Base-by-base conservation (phyloP, 2,888 invertebrate species). In the Pseudanteris insignis region DNA sequence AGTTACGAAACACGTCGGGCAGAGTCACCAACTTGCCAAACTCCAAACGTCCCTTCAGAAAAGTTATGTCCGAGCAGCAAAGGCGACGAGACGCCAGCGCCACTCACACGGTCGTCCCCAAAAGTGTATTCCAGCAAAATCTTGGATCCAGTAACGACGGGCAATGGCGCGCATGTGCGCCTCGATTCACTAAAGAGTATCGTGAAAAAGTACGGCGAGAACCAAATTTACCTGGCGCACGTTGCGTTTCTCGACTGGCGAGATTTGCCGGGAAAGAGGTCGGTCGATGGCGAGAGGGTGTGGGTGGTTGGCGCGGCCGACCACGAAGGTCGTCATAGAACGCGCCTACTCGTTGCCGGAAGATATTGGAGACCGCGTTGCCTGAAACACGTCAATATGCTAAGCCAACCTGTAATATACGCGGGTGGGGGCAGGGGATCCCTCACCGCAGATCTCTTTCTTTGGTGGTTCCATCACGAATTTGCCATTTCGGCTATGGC, bases 381-480 rank as follows among this genome's bases (percentile, higher is more conserved):
- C 69, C 68, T 82, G 13, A 71, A 75, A 34, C 72, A 76, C 28
- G 82, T 83, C 33, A 82, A 83, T 70, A 82, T 82, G 82, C 63
- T 82, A 8, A 82, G 79, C 37, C 83, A 83, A 59, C 82, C 83
- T 3, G 82, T 83, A 2, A 79, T 82, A 7, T 83, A 82, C 62
- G 83, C 82, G 0, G 82, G 82, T 0, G 83, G 81, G 2, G 82
- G 82, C 9, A 77, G 76, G 13, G 82, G 81, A 3, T 72, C 72
- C 1, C 66, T 81, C 1, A 82, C 81, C 0, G 72, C 79, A 1
- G 82, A 82, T 43, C 73, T 83, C 5, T 82, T 83, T 53, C 73
- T 79, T 3, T 82, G 82, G 82, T 83, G 83, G 83, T 82, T 83
- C 43, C 81, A 79, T 41, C 75, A 77, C n/a, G 82, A 83, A 64